Base-by-base conservation (phyloP, 2,888 invertebrate genomes). In the Tenthredo notha region DNA sequence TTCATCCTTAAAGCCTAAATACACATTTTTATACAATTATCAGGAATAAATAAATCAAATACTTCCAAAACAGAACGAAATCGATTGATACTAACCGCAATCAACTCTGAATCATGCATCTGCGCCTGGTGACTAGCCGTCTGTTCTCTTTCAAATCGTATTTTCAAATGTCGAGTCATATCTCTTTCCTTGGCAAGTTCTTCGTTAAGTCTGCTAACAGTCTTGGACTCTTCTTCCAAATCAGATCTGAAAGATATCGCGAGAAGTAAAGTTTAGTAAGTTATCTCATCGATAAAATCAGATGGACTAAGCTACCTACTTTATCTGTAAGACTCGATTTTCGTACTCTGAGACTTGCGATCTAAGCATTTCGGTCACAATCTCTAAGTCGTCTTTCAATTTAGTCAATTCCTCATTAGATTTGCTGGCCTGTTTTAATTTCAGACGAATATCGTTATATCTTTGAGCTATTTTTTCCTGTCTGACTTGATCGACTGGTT, bases 281-380 rank as follows among this genome's bases (percentile, higher is more conserved):
- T 5, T 29, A 18, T 21, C 10, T 47, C 7, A n/a, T 21, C 67
- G 50, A 6, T 18, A 6, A 65, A 80, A 37, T 40, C n/a, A 7
- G 47, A 61, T 70, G 15, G 40, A 80, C 9, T 67, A 40, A 37
- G 82, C 43, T 78, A 82, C 87, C 72, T 84, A 89, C 85, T 90
- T 93, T 1, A 93, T 84, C 84, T 93, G 92, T 40, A 92, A 86
- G 37, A 93, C 91, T 9, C 92, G 90, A 82, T 88, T 88, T 78
- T 93, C 93, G 70, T 93, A 93, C 50, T 93, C 93, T 0, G 86
- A 84, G 54, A 93, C 88, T 86, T 92, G 91, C n/a, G 90, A 90
- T 54, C 88, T 91, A 0, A 92, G 86, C 88, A 92, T 91, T 58
- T 91, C 92, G 58, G 87, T 88, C 37, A 92, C 92, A 2, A 92